These are phyloP conservation scores for Mesembrinibis cayennensis DNA, from an alignment of 2,113 vertebrate species.

Conservation along the genomic window DNA sequence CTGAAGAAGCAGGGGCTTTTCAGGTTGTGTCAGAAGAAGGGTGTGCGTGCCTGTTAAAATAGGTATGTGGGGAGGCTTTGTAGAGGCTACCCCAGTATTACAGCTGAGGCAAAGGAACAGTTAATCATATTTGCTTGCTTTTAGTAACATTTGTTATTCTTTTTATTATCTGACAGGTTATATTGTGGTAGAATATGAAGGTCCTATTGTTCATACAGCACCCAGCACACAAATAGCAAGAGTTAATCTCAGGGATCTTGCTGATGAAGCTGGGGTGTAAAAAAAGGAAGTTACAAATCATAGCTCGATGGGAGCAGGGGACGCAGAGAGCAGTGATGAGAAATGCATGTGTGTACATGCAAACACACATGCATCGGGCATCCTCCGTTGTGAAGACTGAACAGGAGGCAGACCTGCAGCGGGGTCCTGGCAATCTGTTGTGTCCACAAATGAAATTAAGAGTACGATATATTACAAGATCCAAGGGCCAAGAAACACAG, in stretches of 20 bases:
- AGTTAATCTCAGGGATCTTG: background rate
- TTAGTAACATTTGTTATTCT: background rate
- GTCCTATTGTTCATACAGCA: background rate
- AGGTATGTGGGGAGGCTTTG: background rate
- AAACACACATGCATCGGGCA: fast-evolving
- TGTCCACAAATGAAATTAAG: background rate
- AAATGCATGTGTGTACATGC: background rate
- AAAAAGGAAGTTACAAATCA: background rate
- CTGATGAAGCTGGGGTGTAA: background rate
- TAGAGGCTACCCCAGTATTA: background rate
- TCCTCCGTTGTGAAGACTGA: background rate
- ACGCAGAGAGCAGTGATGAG: background rate
- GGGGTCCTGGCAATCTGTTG: background rate
- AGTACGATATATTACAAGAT: background rate
- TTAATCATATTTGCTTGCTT: background rate
- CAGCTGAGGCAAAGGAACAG: background rate
- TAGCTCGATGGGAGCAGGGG: background rate
- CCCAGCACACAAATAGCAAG: background rate
- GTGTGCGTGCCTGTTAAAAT: background rate
- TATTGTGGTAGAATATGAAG: background rate
- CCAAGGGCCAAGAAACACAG: background rate
- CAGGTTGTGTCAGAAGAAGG: background rate
- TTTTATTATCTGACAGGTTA: background rate
- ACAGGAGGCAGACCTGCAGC: background rate
- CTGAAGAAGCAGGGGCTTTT: background rate